phyloP scores from a whole-genome alignment of 2,888 invertebrate species.

The Zhengitettix transpicula region DNA sequence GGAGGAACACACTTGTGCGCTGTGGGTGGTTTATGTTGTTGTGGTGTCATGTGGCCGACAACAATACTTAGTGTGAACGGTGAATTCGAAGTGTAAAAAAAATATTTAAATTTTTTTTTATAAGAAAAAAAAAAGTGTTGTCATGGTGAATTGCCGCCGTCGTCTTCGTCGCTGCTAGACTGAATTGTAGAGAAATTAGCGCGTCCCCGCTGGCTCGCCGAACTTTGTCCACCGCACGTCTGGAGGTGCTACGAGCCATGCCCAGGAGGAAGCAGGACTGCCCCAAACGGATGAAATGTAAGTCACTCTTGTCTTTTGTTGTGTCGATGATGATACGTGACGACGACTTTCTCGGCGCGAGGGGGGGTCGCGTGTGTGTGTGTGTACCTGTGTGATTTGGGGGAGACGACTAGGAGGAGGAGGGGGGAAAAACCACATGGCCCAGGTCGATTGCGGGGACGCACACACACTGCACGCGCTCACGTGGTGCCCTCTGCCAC shows the following conservation, averaged over 20 bases:
- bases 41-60: no score
- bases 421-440: neutral
- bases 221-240: neutral
- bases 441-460: neutral
- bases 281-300: conserved; percentile 37
- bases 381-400: neutral
- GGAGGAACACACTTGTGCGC: neutral
- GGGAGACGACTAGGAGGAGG: neutral
- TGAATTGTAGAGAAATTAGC: neutral
- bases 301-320: neutral
- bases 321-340: neutral
- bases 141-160: neutral
- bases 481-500: neutral
- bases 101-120: no score
- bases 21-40: neutral
- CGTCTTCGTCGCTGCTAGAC: neutral
- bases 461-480: neutral
- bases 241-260: conserved; percentile 19
- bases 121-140: neutral
- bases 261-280: conserved; percentile 36
- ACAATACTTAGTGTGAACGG: no score
- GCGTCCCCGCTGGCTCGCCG: neutral
- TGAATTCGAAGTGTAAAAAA: no score
- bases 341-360: neutral
- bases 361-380: neutral